Evolutionary conservation across 2,797 vertebrate genomes (phyloP).

Genomic region (Urophycis tenuis): DNA sequence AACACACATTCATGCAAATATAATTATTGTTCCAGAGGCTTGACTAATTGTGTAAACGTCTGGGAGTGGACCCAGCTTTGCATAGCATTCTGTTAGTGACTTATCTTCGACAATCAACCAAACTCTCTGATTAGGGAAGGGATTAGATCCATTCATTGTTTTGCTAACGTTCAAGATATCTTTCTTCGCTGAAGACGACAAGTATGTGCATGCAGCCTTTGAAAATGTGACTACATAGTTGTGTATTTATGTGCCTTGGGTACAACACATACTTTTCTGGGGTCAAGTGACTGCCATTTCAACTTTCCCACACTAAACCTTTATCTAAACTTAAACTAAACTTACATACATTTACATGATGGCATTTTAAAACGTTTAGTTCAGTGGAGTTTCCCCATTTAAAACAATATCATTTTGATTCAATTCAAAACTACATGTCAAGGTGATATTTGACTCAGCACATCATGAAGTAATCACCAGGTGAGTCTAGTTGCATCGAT

Average conservation of each 20-base stretch:
- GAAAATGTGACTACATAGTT: background rate
- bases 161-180: conserved; percentile 17
- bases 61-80: conserved; percentile 49
- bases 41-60: conserved; percentile 62
- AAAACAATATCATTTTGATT: background rate
- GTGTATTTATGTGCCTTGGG: background rate
- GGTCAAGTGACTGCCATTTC: background rate
- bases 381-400: background rate
- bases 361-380: background rate
- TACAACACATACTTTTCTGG: background rate
- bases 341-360: background rate
- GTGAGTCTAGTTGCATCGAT: background rate
- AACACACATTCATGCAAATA: conserved; percentile 24
- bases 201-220: background rate
- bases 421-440: background rate
- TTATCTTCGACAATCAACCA: conserved; percentile 38
- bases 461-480: background rate
- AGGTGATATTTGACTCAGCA: background rate
- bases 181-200: conserved; percentile 12
- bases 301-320: background rate
- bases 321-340: background rate
- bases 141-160: conserved; percentile 31
- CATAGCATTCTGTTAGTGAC: conserved; percentile 41
- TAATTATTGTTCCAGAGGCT: conserved; percentile 58
- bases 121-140: conserved; percentile 30